Percentiles rank a stretch among this genome's conserved stretches.
Evolutionary conservation across 2,113 vertebrate genomes (phyloP).

Genomic region (Catharus minimus): DNA sequence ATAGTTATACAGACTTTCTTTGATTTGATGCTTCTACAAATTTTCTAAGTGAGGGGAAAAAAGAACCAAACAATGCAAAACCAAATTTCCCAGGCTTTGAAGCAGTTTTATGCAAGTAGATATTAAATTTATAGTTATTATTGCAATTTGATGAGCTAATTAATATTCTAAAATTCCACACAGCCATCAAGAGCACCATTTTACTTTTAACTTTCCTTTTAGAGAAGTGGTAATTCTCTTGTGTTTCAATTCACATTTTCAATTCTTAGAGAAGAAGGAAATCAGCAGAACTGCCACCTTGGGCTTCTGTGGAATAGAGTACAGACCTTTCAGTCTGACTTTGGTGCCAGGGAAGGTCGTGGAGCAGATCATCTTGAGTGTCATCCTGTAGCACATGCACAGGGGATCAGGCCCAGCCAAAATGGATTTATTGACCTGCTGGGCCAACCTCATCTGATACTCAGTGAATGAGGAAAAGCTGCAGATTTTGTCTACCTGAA

Average conservation of each 20-base stretch:
- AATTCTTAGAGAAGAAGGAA: neutral
- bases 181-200: neutral
- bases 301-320: neutral
- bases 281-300: neutral
- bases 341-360: neutral
- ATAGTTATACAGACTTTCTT: neutral
- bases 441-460: neutral
- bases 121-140: neutral
- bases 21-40: neutral
- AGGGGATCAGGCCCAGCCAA: neutral
- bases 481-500: neutral
- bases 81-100: neutral
- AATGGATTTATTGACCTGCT: neutral
- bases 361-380: neutral
- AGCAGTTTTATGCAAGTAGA: neutral
- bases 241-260: neutral
- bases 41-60: neutral
- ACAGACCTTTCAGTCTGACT: neutral
- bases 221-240: neutral
- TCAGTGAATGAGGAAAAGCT: neutral
- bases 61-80: neutral
- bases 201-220: neutral
- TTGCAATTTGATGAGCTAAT: neutral
- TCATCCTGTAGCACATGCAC: accelerated
- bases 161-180: neutral